phyloP scores from a whole-genome alignment of 2,888 invertebrate species.

The Mystacides longicornis region DNA sequence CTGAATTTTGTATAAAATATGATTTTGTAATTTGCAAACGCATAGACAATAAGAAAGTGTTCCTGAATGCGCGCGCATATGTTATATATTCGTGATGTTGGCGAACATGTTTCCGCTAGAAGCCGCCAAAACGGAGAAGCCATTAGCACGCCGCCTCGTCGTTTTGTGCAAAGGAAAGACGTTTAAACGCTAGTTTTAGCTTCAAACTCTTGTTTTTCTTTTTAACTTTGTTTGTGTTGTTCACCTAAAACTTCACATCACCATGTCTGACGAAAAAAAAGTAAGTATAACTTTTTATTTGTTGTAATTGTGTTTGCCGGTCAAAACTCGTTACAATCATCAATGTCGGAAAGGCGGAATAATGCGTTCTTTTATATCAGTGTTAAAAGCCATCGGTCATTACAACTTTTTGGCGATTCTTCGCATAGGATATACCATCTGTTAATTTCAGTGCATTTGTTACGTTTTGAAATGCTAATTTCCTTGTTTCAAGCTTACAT shows the following conservation, averaged over 20 bases:
- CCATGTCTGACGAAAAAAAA: conserved; percentile 62
- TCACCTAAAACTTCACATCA: conserved; percentile 28
- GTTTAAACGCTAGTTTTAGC: background rate
- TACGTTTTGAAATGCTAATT: conserved; percentile 7
- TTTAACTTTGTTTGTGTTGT: background rate
- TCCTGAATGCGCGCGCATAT: conserved; percentile 21
- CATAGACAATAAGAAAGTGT: background rate
- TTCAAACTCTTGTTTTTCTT: background rate
- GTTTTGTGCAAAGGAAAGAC: conserved; percentile 13
- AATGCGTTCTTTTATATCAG: background rate
- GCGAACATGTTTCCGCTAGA: conserved; percentile 23
- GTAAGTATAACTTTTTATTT: conserved; percentile 36
- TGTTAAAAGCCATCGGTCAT: background rate
- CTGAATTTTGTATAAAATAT: no score
- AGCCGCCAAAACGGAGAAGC: conserved; percentile 26
- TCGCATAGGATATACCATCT: background rate
- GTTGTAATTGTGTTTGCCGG: background rate
- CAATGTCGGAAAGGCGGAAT: conserved; percentile 10
- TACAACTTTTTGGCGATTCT: conserved; percentile 18
- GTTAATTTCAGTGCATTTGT: background rate
- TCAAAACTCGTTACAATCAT: background rate
- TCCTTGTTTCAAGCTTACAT: no score
- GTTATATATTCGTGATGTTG: conserved; percentile 14
- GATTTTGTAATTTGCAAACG: no score
- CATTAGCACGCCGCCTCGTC: conserved; percentile 24